Evolutionary conservation across 2,113 vertebrate genomes (phyloP).

Genomic region (Andinoacara biseriatus): DNA sequence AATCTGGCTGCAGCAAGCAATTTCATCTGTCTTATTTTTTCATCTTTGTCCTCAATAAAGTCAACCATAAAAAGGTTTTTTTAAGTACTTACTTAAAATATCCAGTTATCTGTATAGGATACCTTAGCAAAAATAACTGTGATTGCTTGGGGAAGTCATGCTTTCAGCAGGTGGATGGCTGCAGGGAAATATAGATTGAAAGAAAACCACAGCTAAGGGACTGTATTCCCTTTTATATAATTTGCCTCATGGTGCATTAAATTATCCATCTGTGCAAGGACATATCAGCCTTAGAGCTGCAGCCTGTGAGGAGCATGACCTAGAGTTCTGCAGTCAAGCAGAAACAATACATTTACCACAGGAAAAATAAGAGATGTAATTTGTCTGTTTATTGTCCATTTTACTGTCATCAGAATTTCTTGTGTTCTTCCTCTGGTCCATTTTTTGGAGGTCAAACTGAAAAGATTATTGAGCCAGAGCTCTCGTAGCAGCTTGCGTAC

Average conservation of each 20-base stretch:
- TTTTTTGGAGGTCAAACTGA: conserved; percentile 36
- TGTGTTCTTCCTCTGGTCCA: background rate
- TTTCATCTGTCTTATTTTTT: conserved; percentile 18
- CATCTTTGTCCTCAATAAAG: conserved; percentile 36
- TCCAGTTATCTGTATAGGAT: conserved; percentile 17
- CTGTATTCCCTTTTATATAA: conserved; percentile 44
- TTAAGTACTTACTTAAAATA: conserved; percentile 16
- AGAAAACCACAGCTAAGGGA: conserved; percentile 51
- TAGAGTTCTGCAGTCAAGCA: background rate
- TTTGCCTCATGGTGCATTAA: conserved; percentile 47
- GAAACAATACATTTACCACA: background rate
- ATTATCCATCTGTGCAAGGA: conserved; percentile 13
- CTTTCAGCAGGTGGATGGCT: conserved; percentile 61
- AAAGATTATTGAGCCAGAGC: conserved; percentile 22
- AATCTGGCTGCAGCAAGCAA: background rate
- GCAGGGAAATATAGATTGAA: conserved; percentile 63
- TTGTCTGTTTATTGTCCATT: background rate
- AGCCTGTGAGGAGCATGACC: background rate
- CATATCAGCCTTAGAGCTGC: background rate
- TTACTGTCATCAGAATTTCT: background rate
- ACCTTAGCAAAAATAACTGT: conserved; percentile 34
- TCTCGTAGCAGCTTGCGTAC: conserved; percentile 31
- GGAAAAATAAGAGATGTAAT: background rate
- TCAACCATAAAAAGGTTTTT: conserved; percentile 4
- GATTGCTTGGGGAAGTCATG: conserved; percentile 48